These are phyloP conservation scores for Heteromormyrus szaboi DNA, from an alignment of 2,797 vertebrate genomes.

Conservation along the genomic window DNA sequence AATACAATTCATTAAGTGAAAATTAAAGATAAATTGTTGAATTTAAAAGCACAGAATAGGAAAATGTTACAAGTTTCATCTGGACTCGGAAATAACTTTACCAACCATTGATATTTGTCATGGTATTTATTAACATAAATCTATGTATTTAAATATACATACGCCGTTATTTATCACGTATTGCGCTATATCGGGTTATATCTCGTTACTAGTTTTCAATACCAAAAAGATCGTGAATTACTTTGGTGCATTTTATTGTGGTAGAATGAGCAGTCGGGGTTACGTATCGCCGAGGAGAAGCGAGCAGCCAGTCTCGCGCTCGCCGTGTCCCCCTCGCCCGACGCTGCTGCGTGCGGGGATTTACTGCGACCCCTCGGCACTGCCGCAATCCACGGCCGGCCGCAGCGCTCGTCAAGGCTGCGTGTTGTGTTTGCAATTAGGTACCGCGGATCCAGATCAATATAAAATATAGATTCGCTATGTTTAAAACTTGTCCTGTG, in stretches of 20 bases:
- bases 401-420: constrained; percentile 24
- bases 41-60: constrained; percentile 4
- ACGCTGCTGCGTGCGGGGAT: constrained; percentile 24
- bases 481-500: constrained; percentile 6
- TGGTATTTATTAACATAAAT: neutral
- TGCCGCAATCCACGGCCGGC: constrained; percentile 40
- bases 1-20: constrained; percentile 11
- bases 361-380: constrained; percentile 28
- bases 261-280: neutral
- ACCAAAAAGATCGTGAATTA: neutral
- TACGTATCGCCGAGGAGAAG: constrained; percentile 1
- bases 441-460: constrained; percentile 29
- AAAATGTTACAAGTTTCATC: constrained; percentile 18
- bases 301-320: constrained; percentile 7
- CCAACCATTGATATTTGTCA: neutral
- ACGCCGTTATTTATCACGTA: neutral
- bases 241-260: neutral
- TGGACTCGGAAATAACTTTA: constrained; percentile 13
- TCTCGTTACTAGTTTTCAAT: neutral
- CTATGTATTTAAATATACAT: neutral
- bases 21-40: constrained; percentile 26
- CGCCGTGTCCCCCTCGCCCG: constrained; percentile 17
- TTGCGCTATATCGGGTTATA: neutral
- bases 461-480: neutral
- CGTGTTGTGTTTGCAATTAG: constrained; percentile 25